These are phyloP conservation scores for Plumapathes pennacea DNA, from an alignment of 92 coral and sea anemone species.

Conservation along the genomic window DNA sequence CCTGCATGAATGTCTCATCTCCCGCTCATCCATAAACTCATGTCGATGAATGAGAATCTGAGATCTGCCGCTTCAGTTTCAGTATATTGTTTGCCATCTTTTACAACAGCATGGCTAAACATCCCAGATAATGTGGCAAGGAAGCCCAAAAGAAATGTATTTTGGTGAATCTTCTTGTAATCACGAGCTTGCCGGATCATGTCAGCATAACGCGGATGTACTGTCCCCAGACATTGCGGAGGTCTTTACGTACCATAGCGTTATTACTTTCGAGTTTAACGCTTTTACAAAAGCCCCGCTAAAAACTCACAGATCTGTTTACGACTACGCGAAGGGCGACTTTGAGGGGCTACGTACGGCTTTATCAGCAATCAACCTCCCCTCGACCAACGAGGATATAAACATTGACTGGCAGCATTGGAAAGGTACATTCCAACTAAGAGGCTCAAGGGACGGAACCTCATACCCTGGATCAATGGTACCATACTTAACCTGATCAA, in stretches of 20 bases:
- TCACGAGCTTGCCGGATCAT: constrained; percentile 47
- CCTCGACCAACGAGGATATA: no score
- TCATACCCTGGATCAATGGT: constrained; percentile 59
- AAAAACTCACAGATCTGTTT: constrained; percentile 35
- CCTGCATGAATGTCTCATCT: no score
- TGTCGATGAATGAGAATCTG: no score
- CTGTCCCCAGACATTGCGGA: constrained; percentile 31
- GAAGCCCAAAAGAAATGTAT: no score
- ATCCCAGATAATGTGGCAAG: no score
- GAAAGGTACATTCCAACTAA: constrained; percentile 41
- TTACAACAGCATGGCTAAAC: no score
- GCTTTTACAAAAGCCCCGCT: constrained; percentile 29
- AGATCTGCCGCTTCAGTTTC: no score
- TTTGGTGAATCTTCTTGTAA: no score
- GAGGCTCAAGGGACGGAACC: constrained; percentile 35
- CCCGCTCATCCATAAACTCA: no score
- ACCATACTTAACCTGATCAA: constrained; percentile 40
- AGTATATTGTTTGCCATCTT: no score
- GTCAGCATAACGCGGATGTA: constrained; percentile 15
- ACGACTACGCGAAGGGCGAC: constrained; percentile 45
- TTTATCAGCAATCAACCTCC: no score
- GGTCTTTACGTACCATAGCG: constrained; percentile 50
- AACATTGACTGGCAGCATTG: constrained; percentile 53
- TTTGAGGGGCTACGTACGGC: constrained; percentile 52
- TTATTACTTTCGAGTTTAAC: constrained; percentile 40